Conservation (phyloP, 2,113 vertebrate species). For the Microtus montanus region DNA sequence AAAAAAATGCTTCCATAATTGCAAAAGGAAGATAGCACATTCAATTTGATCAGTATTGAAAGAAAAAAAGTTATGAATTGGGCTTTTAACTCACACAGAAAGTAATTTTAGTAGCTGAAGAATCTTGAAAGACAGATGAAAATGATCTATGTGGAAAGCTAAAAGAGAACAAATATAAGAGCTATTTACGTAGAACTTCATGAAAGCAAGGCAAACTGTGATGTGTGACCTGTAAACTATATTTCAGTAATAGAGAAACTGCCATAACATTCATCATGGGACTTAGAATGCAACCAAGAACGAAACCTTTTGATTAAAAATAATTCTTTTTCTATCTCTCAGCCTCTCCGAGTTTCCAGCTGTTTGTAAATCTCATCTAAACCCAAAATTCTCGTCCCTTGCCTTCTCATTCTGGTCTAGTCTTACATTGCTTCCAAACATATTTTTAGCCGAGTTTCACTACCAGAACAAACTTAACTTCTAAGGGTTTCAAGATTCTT, state of each 20-base stretch:
- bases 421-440: not conserved
- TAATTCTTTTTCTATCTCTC: slow-evolving; percentile 63
- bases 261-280: slow-evolving; percentile 71
- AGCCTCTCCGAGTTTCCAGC: slow-evolving; percentile 47
- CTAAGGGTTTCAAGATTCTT: not conserved
- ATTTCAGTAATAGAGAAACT: slow-evolving; percentile 74
- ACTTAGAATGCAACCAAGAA: slow-evolving; percentile 55
- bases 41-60: slow-evolving; percentile 64
- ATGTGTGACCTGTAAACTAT: slow-evolving; percentile 68
- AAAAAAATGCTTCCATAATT: slow-evolving; percentile 27
- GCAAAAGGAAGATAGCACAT: slow-evolving; percentile 45
- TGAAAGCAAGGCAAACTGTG: slow-evolving; percentile 63
- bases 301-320: slow-evolving; percentile 70
- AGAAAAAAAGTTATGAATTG: slow-evolving; percentile 70
- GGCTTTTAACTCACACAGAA: slow-evolving; percentile 69
- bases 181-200: slow-evolving; percentile 61
- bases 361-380: slow-evolving; percentile 62
- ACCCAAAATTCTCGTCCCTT: slow-evolving; percentile 44
- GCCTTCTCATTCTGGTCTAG: slow-evolving; percentile 28
- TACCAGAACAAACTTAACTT: not conserved
- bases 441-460: slow-evolving; percentile 2
- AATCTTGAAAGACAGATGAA: slow-evolving; percentile 73
- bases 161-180: slow-evolving; percentile 61
- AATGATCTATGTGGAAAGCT: slow-evolving; percentile 71
- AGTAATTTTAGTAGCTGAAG: slow-evolving; percentile 63